Evolutionary conservation across 2,113 vertebrate genomes (phyloP).

Genomic region (Hiodon alosoides): DNA sequence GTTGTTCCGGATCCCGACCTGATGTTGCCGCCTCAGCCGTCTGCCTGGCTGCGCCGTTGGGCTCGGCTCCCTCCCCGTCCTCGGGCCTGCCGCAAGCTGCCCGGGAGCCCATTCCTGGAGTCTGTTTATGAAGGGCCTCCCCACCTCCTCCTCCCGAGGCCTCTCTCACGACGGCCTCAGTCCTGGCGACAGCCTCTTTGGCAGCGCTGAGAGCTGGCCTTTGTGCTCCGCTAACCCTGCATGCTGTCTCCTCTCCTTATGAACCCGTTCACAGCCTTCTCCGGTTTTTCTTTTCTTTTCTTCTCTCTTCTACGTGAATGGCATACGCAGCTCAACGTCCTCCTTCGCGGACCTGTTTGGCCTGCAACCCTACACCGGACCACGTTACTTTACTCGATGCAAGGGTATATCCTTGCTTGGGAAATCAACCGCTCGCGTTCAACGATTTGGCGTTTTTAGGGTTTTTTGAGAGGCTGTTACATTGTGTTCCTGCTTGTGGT

Average conservation of each 20-base stretch:
- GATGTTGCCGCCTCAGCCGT: not conserved
- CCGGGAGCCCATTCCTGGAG: not conserved
- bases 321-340: no score
- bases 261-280: no score
- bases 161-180: not conserved
- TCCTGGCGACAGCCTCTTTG: not conserved
- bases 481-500: constrained; percentile 9
- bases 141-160: not conserved
- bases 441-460: not conserved
- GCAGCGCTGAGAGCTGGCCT: not conserved
- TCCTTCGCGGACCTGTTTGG: no score
- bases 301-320: no score
- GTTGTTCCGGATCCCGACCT: not conserved
- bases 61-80: not conserved
- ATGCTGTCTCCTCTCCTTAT: no score
- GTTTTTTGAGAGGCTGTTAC: not conserved
- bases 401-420: no score
- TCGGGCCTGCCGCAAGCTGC: not conserved
- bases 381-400: no score
- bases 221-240: not conserved
- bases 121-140: not conserved
- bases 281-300: no score
- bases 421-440: no score
- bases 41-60: not conserved
- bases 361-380: no score